These are phyloP conservation scores for Lagorchestes hirsutus DNA, from an alignment of 2,797 vertebrate species.

Conservation along the genomic window DNA sequence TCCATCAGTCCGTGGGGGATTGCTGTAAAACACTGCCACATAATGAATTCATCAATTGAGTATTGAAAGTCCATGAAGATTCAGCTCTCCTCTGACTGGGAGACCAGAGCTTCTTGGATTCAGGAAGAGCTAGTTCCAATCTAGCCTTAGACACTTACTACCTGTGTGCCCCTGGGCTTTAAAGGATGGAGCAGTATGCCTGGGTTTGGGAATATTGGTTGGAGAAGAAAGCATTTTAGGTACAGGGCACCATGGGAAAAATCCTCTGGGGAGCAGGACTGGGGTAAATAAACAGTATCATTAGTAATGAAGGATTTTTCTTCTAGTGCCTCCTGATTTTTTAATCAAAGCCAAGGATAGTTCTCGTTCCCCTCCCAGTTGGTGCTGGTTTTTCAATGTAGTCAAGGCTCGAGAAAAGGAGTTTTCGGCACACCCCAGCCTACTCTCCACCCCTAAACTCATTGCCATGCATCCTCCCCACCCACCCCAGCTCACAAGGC, in stretches of 20 bases:
- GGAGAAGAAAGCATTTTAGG: not conserved
- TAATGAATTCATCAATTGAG: not conserved
- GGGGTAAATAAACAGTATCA: not conserved
- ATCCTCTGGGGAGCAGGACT: not conserved
- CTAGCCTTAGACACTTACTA: not conserved
- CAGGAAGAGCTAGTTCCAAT: not conserved
- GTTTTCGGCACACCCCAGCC: not conserved
- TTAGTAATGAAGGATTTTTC: not conserved
- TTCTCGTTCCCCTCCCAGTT: not conserved
- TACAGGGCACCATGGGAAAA: not conserved
- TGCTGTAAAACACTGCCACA: not conserved
- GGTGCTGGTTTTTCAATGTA: not conserved
- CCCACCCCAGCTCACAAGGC: not conserved
- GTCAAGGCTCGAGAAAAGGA: not conserved
- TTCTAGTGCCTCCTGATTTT: not conserved
- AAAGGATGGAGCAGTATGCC: not conserved
- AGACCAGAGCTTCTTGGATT: not conserved
- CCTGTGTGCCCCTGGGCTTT: not conserved
- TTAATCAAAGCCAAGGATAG: not conserved
- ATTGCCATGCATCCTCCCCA: not conserved
- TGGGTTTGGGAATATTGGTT: not conserved
- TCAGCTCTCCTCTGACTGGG: not conserved
- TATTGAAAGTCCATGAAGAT: not conserved
- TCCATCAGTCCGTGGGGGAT: not conserved
- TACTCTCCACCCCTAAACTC: not conserved